Evolutionary conservation across 92 coral and sea anemone species (phyloP).

Genomic region (Virgularia gustaviana): DNA sequence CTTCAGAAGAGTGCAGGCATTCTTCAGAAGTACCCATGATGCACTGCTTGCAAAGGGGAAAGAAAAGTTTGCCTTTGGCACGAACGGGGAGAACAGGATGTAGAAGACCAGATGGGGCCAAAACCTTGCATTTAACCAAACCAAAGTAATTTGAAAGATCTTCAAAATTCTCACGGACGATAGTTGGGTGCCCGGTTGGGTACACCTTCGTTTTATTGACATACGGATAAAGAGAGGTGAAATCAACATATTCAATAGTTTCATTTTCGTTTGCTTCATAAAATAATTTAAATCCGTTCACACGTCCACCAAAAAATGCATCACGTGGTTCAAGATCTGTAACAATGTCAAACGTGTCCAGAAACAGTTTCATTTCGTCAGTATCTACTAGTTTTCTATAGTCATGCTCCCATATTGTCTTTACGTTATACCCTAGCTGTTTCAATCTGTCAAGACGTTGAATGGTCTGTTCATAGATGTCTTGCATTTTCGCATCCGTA

Average conservation of each 20-base stretch:
- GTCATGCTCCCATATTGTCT: conserved; percentile 53
- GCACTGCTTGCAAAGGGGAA: conserved; percentile 36
- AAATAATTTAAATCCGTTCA: not conserved
- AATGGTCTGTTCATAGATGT: conserved; percentile 29
- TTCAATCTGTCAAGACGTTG: conserved; percentile 18
- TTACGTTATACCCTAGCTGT: conserved; percentile 28
- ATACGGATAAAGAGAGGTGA: conserved; percentile 38
- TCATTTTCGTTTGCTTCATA: conserved; percentile 24
- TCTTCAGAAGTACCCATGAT: not conserved
- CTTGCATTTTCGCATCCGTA: conserved; percentile 13
- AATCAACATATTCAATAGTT: conserved; percentile 33
- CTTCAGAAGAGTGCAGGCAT: not conserved
- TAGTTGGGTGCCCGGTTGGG: conserved; percentile 37
- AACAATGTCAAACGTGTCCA: conserved; percentile 27
- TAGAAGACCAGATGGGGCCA: conserved; percentile 9
- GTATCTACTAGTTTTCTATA: conserved; percentile 33
- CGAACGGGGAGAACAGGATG: conserved; percentile 26
- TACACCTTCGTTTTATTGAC: conserved; percentile 30
- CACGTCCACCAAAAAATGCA: conserved; percentile 44
- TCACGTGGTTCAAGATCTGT: conserved; percentile 21
- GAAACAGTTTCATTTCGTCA: conserved; percentile 20
- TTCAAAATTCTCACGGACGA: conserved; percentile 26
- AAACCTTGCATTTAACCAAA: conserved; percentile 22
- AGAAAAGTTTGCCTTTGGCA: conserved; percentile 12
- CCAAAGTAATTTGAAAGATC: conserved; percentile 23